Conservation (phyloP, 2,888 invertebrate genomes). For the Acronicta aceris region DNA sequence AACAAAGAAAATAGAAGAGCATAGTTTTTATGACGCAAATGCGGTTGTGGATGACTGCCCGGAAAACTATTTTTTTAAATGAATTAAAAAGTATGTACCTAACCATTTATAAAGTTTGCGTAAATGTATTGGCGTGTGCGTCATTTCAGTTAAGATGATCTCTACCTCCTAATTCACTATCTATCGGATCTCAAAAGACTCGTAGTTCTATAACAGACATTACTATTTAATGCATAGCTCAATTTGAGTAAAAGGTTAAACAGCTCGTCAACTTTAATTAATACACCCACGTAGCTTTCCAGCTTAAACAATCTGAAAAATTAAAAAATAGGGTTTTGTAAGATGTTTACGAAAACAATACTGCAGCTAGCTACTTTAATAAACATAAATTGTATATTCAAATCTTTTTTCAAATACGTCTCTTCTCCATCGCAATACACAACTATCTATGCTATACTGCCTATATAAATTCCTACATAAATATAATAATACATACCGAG, state of each 20-base stretch:
- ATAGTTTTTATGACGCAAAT: too few species aligned
- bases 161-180: too few species aligned
- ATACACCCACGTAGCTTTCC: slow-evolving; percentile 29
- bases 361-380: slow-evolving; percentile 16
- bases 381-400: slow-evolving; percentile 1
- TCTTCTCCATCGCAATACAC: slow-evolving; percentile 13
- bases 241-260: slow-evolving; percentile 4
- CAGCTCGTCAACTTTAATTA: slow-evolving; percentile 8
- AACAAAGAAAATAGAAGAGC: too few species aligned
- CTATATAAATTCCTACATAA: slow-evolving; percentile 20
- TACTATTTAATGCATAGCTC: background rate
- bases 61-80: too few species aligned
- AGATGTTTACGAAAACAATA: slow-evolving; percentile 18
- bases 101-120: too few species aligned
- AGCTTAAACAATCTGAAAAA: slow-evolving; percentile 47
- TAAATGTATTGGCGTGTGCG: too few species aligned
- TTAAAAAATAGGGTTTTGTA: slow-evolving; percentile 41
- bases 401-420: slow-evolving; percentile 3
- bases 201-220: slow-evolving; percentile 23
- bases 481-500: slow-evolving; percentile 11
- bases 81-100: too few species aligned
- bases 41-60: too few species aligned
- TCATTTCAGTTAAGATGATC: too few species aligned
- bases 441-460: background rate
- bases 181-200: slow-evolving; percentile 7